Conservation (phyloP, 1,140 invertebrate species). For the Campodea augens region DNA sequence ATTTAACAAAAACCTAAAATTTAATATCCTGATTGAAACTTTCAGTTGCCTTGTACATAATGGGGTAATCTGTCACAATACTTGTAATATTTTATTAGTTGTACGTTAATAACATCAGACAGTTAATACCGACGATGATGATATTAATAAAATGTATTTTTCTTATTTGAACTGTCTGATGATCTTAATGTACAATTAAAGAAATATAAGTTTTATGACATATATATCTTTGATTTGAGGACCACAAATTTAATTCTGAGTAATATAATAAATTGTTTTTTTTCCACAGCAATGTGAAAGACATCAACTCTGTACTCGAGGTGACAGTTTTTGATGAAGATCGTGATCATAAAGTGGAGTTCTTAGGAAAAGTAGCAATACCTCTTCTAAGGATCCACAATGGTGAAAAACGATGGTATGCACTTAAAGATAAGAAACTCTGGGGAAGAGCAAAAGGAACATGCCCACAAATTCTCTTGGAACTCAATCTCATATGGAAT, state of each 20-base stretch:
- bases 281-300: constrained; percentile 72
- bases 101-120: no score
- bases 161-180: no score
- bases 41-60: no score
- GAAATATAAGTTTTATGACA: no score
- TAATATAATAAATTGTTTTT: constrained; percentile 5
- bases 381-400: constrained; percentile 74
- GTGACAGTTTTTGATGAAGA: constrained; percentile 98
- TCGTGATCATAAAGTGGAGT: constrained; percentile 92
- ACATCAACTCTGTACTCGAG: constrained; percentile 88
- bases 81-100: no score
- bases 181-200: no score
- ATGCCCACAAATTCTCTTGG: constrained; percentile 72
- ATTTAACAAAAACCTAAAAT: no score
- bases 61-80: no score
- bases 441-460: constrained; percentile 70
- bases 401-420: constrained; percentile 87
- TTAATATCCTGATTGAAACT: no score
- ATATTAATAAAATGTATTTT: no score
- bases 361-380: constrained; percentile 81
- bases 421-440: constrained; percentile 91
- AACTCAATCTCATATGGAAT: constrained; percentile 86
- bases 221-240: no score
- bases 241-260: background rate
- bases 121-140: no score